Evolutionary conservation across 1,140 invertebrate genomes (phyloP).

Genomic region (Rhagoletis pomonella): DNA sequence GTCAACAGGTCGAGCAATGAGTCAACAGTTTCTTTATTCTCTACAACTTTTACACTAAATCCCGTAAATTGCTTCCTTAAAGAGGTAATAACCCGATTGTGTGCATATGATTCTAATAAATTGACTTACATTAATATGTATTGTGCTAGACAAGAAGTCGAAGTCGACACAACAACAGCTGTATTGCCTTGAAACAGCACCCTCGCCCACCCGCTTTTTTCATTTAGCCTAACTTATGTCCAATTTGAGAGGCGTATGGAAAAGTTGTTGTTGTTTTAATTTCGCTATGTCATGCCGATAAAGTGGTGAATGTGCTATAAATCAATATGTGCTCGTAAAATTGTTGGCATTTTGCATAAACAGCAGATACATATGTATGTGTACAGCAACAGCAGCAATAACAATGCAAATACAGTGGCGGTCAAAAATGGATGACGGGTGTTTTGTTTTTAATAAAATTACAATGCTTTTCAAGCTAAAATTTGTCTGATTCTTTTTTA

Average conservation of each 20-base stretch:
- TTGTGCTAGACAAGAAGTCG: too few species aligned
- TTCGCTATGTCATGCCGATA: not conserved
- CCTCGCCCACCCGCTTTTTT: not conserved
- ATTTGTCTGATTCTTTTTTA: too few species aligned
- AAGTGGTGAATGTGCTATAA: constrained; percentile 39
- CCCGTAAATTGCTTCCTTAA: constrained; percentile 12
- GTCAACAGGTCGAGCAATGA: not conserved
- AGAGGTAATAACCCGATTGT: constrained; percentile 7
- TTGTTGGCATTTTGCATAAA: constrained; percentile 27
- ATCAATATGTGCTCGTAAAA: constrained; percentile 49
- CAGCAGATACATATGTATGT: not conserved
- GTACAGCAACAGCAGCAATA: not conserved
- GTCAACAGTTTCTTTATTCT: not conserved
- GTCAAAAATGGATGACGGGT: too few species aligned
- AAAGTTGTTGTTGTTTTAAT: constrained; percentile 18
- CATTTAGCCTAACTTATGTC: not conserved
- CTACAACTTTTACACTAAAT: not conserved
- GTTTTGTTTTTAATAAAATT: too few species aligned
- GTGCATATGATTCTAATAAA: constrained; percentile 5
- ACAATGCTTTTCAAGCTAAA: too few species aligned
- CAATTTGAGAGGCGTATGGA: not conserved
- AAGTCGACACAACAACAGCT: not conserved
- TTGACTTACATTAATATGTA: not conserved
- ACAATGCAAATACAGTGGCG: too few species aligned
- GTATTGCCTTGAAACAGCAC: not conserved